Evolutionary conservation across 53 echinoderm and acorn worm genomes (phyloP), one percentile per base, ranked within the genome.

Genomic region (Echinometra lucunter): DNA sequence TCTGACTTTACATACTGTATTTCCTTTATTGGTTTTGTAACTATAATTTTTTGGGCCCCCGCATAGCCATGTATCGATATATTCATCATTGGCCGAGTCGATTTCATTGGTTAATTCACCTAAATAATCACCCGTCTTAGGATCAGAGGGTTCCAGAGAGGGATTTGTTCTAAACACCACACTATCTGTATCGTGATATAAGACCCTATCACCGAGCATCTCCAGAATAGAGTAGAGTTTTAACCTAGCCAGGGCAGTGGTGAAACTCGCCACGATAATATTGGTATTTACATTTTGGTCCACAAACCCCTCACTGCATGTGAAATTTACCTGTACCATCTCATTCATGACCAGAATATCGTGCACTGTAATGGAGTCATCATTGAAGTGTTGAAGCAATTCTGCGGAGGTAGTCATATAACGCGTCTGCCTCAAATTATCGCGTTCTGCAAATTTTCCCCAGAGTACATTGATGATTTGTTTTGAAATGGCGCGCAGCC

Each of bases 71-170:
- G 92, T 25, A 19, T 34, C 17, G 18, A 96, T 95, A 57, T 63
- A 95, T 40, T 92, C 44, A 1, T 92, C 93, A 7, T 45, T 92
- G 42, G 27, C 44, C 45, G 1, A 75, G 85, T 93, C 34, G 12
- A 19, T 58, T 93, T 96, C 96, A 66, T 97, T 91, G 4, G 96
- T 95, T 28, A 96, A 63, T 6, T 96, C 94, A 3, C 97, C 96
- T 0, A 96, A 72, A 93, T 80, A 96, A 92, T 94, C 89, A 0
- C 96, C 97, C 44, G 91, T 78, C 19, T 95, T 95, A 3, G 97
- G 97, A 38, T 94, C 94, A 11, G 63, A 83, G 58, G 95, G 95
- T 70, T 85, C 92, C 21, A 56, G 80, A 3, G 75, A 74, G 6
- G 95, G 91, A 63, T 40, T 83, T 1, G 81, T 92, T 45, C 88